Percentiles rank a stretch among this genome's conserved stretches.
Conservation (phyloP, 2,888 invertebrate genomes). For the Lissonota sp. region DNA sequence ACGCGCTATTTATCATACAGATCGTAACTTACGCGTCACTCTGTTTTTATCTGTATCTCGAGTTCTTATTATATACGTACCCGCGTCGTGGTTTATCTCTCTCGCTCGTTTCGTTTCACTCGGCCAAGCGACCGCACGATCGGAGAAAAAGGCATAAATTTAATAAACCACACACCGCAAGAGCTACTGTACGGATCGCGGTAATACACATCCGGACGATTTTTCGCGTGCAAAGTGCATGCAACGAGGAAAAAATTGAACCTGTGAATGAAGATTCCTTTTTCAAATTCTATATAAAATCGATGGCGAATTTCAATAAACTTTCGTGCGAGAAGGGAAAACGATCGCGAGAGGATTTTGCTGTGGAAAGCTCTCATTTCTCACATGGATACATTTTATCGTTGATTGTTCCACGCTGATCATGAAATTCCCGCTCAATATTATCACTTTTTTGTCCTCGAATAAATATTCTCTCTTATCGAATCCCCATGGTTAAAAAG, state of each 20-base stretch:
- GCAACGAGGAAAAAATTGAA: background rate
- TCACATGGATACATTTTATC: conserved; percentile 72
- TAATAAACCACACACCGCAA: conserved; percentile 65
- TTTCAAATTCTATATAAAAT: conserved; percentile 7
- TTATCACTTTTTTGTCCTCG: background rate
- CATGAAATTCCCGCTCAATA: conserved; percentile 12
- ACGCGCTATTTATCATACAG: conserved; percentile 71
- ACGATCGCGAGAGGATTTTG: too few relatives aligned
- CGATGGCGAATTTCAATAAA: conserved; percentile 47
- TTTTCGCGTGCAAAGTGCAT: conserved; percentile 15
- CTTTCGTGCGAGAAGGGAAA: conserved; percentile 7
- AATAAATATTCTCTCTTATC: background rate
- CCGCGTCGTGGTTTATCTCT: conserved; percentile 71
- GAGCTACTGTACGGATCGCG: conserved; percentile 10
- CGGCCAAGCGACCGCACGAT: conserved; percentile 3
- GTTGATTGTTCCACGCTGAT: conserved; percentile 73
- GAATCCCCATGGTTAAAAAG: too few relatives aligned
- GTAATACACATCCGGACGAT: conserved; percentile 13
- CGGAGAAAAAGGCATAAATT: conserved; percentile 75
- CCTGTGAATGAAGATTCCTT: conserved; percentile 33
- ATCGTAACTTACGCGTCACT: conserved; percentile 73
- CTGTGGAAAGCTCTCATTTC: conserved; percentile 11
- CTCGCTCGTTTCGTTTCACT: conserved; percentile 49
- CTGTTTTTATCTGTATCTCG: conserved; percentile 74
- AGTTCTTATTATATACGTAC: conserved; percentile 72